phyloP scores from a whole-genome alignment of 92 coral and sea anemone genomes.

The Blastomussa wellsi region DNA sequence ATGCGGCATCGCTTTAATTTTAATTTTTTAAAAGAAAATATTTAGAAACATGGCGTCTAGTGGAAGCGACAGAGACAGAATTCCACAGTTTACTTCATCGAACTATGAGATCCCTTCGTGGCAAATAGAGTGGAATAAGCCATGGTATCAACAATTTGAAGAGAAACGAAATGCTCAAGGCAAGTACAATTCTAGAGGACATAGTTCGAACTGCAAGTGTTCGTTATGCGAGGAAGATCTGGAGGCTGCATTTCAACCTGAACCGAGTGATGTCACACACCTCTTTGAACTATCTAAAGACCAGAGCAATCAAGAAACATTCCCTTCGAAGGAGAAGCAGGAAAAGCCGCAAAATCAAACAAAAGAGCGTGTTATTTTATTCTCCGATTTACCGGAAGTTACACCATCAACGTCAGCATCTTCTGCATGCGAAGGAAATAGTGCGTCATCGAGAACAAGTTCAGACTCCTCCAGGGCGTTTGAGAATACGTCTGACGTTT shows the following conservation, averaged over 20 bases:
- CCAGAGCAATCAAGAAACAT: slow-evolving; percentile 33
- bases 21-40: not conserved
- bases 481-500: slow-evolving; percentile 4
- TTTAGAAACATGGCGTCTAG: slow-evolving; percentile 49
- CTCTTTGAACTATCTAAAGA: slow-evolving; percentile 62
- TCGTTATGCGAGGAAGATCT: slow-evolving; percentile 77
- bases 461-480: not conserved
- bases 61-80: slow-evolving; percentile 43
- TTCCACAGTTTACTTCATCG: slow-evolving; percentile 67
- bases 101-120: slow-evolving; percentile 89
- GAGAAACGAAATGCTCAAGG: slow-evolving; percentile 34
- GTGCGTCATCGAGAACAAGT: slow-evolving; percentile 28
- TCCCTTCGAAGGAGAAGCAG: slow-evolving; percentile 26
- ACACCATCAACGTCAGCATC: slow-evolving; percentile 40
- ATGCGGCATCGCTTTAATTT: not conserved
- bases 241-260: slow-evolving; percentile 77
- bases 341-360: slow-evolving; percentile 30
- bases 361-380: slow-evolving; percentile 63
- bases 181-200: slow-evolving; percentile 72
- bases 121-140: slow-evolving; percentile 87
- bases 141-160: slow-evolving; percentile 80
- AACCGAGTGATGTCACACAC: slow-evolving; percentile 50
- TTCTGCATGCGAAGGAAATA: not conserved
- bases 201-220: slow-evolving; percentile 74
- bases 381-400: slow-evolving; percentile 84